A percentile compares a stretch with the other conserved stretches of the same genome.
Evolutionary conservation across 2,797 vertebrate species (phyloP).

Genomic region (Lutjanus campechanus): DNA sequence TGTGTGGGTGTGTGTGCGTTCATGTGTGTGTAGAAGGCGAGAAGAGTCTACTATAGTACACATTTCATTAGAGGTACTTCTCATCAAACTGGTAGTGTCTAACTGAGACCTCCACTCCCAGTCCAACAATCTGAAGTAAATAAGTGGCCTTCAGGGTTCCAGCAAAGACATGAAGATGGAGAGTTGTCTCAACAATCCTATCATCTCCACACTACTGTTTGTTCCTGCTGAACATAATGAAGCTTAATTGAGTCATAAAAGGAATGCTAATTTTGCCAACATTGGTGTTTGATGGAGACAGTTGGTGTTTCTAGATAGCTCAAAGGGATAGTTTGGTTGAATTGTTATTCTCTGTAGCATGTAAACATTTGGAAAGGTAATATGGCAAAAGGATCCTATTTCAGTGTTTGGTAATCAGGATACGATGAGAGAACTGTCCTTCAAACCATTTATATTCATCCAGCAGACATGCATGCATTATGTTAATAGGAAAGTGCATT

Average conservation of each 20-base stretch:
- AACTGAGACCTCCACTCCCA: slow-evolving; percentile 33
- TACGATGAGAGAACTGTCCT: not conserved
- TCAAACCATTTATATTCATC: not conserved
- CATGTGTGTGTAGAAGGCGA: too few species aligned
- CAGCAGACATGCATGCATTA: not conserved
- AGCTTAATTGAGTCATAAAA: slow-evolving; percentile 68
- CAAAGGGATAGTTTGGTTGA: slow-evolving; percentile 16
- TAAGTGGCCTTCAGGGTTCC: slow-evolving; percentile 44
- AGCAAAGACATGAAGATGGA: slow-evolving; percentile 41
- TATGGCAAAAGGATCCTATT: not conserved
- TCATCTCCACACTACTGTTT: slow-evolving; percentile 29
- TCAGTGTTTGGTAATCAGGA: not conserved
- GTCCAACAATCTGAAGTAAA: slow-evolving; percentile 44
- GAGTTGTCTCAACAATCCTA: slow-evolving; percentile 32
- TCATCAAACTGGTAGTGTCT: slow-evolving; percentile 12
- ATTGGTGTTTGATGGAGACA: slow-evolving; percentile 49
- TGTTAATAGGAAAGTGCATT: too few species aligned
- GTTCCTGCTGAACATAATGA: slow-evolving; percentile 63
- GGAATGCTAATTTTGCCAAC: slow-evolving; percentile 50
- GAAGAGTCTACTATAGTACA: too few species aligned
- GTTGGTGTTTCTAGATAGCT: slow-evolving; percentile 27
- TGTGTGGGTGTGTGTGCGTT: too few species aligned
- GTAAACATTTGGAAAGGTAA: not conserved
- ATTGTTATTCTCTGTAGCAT: not conserved
- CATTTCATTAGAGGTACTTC: too few species aligned